Evolutionary conservation across 92 coral and sea anemone species (phyloP).

Genomic region (Muricea muricata): DNA sequence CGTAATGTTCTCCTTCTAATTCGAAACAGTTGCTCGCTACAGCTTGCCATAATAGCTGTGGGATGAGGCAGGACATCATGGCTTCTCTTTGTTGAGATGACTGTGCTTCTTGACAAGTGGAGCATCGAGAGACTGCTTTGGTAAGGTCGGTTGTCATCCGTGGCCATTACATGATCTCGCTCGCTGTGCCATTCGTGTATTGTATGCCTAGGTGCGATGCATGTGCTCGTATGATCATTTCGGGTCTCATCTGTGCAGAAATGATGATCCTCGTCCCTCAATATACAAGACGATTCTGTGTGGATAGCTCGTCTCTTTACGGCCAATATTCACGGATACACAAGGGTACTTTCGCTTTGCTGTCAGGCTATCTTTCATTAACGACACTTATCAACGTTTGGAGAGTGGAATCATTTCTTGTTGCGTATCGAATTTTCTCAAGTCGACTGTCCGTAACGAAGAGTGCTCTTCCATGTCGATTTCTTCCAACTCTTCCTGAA

Average conservation of each 20-base stretch:
- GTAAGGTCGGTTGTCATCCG: neutral
- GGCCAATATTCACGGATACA: constrained; percentile 50
- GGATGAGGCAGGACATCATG: constrained; percentile 60
- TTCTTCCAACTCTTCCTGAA: constrained; percentile 54
- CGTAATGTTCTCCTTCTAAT: constrained; percentile 53
- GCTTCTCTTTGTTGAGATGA: constrained; percentile 61
- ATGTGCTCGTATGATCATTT: neutral
- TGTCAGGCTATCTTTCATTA: neutral
- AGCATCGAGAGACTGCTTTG: constrained; percentile 59
- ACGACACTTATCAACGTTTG: constrained; percentile 10
- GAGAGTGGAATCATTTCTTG: too few species aligned
- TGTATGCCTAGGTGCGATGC: neutral
- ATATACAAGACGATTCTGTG: constrained; percentile 47
- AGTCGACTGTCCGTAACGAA: too few species aligned
- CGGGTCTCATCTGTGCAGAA: constrained; percentile 57
- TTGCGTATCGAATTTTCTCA: too few species aligned
- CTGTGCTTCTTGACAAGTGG: constrained; percentile 40
- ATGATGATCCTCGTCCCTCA: constrained; percentile 53
- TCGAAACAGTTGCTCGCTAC: constrained; percentile 66
- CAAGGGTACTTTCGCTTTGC: constrained; percentile 47
- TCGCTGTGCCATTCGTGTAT: neutral
- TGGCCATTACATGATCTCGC: neutral
- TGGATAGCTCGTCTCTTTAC: constrained; percentile 52
- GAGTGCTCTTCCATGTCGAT: constrained; percentile 61
- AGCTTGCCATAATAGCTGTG: constrained; percentile 65